Conservation (phyloP, 2,888 invertebrate genomes). For the Hypercompe scribonia region DNA sequence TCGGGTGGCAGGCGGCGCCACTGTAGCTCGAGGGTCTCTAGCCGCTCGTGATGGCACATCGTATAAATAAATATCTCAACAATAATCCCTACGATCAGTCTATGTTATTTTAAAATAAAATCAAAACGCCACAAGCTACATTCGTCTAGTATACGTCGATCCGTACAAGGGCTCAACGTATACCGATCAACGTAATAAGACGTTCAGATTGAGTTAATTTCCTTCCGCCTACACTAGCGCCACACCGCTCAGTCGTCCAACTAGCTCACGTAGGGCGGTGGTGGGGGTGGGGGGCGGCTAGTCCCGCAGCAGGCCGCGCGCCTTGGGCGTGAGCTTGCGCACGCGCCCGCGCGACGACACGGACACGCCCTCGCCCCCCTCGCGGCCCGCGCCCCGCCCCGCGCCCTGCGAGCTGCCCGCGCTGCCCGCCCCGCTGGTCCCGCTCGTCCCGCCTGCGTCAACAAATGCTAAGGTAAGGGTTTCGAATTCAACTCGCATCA, state of each 20-base stretch:
- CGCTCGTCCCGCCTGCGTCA: neutral
- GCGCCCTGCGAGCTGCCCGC: neutral
- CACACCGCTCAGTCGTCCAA: too few relatives aligned
- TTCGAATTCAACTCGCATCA: too few relatives aligned
- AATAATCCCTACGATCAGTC: neutral
- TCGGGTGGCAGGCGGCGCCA: neutral
- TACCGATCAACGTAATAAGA: too few relatives aligned
- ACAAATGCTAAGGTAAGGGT: too few relatives aligned
- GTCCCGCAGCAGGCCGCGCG: conserved; percentile 88
- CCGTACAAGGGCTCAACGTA: too few relatives aligned
- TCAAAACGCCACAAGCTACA: too few relatives aligned
- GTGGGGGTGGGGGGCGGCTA: conserved; percentile 43
- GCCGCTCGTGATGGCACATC: neutral
- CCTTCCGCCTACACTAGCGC: too few relatives aligned
- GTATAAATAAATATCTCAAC: neutral
- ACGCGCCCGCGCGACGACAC: conserved; percentile 92
- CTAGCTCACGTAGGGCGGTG: neutral
- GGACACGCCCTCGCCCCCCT: conserved; percentile 65
- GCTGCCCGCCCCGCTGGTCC: too few relatives aligned
- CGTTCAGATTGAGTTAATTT: too few relatives aligned
- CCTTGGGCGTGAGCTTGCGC: conserved; percentile 93
- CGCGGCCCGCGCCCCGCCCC: neutral
- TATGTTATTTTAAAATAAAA: neutral
- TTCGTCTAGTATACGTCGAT: too few relatives aligned
- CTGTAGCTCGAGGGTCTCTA: neutral